phyloP scores from a whole-genome alignment of 1,140 invertebrate genomes.

The Mamestra configurata region DNA sequence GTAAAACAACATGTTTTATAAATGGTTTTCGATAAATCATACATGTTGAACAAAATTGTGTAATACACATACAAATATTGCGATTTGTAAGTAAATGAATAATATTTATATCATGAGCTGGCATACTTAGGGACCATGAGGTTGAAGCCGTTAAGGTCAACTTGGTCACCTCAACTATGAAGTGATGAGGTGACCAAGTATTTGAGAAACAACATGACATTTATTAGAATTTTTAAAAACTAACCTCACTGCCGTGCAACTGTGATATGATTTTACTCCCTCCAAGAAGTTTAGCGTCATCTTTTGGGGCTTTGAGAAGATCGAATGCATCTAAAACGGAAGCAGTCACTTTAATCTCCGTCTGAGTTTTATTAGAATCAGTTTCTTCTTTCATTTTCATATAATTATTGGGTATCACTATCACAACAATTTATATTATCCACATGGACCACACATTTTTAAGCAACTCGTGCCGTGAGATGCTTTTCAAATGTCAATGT shows the following conservation, averaged over 20 bases:
- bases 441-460: conserved; percentile 54
- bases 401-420: conserved; percentile 25
- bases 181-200: background rate
- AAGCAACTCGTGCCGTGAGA: background rate
- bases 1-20: conserved; percentile 40
- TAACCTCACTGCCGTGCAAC: conserved; percentile 78
- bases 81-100: no score
- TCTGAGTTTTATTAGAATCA: conserved; percentile 57
- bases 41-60: background rate
- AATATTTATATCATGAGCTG: background rate
- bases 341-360: conserved; percentile 65
- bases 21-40: background rate
- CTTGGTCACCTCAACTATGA: background rate
- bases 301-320: conserved; percentile 72
- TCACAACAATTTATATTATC: conserved; percentile 52
- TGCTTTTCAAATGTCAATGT: background rate
- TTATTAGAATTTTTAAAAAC: conserved; percentile 31
- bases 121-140: background rate
- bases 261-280: conserved; percentile 76
- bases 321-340: conserved; percentile 81
- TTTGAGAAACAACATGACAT: background rate
- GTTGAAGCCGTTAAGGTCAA: no score
- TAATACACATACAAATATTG: background rate
- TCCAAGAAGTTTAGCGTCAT: conserved; percentile 74
- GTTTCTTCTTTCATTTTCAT: conserved; percentile 75